Evolutionary conservation across 2,113 vertebrate species (phyloP).

Genomic region (Thermophis baileyi): DNA sequence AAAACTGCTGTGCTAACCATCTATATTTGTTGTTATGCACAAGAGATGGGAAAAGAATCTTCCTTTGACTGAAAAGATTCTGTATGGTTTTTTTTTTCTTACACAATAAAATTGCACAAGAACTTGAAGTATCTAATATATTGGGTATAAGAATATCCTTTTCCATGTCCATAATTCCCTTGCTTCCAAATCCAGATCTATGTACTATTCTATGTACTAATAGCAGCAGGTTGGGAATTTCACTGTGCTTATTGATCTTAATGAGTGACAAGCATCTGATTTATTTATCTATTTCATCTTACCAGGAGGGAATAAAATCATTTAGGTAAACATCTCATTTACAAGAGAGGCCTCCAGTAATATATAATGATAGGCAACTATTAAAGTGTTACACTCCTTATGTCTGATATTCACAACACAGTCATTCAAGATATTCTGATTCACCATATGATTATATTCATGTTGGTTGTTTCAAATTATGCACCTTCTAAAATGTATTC

Average conservation of each 20-base stretch:
- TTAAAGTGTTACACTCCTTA: conserved; percentile 10
- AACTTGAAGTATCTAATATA: background rate
- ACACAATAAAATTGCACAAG: background rate
- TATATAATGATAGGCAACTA: conserved; percentile 12
- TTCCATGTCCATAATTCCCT: background rate
- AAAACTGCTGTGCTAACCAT: background rate
- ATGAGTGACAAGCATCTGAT: conserved; percentile 30
- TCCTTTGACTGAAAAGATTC: background rate
- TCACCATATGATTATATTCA: conserved; percentile 22
- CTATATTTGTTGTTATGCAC: background rate
- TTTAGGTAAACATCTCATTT: conserved; percentile 41
- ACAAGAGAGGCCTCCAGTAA: conserved; percentile 23
- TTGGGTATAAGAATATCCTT: background rate
- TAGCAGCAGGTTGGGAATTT: conserved; percentile 1
- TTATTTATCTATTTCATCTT: conserved; percentile 38
- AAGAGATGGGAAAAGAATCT: background rate
- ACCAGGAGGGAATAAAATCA: conserved; percentile 20
- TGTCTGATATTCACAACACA: conserved; percentile 17
- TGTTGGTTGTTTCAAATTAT: background rate
- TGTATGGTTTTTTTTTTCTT: background rate
- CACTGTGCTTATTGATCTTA: background rate
- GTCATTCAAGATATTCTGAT: conserved; percentile 36
- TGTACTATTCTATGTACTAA: conserved; percentile 2
- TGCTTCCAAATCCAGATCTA: background rate
- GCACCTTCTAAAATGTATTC: conserved; percentile 24